A percentile compares a stretch with the other conserved stretches of the same genome.
phyloP scores from a whole-genome alignment of 1,140 invertebrate genomes.

The Thaumatotibia leucotreta region DNA sequence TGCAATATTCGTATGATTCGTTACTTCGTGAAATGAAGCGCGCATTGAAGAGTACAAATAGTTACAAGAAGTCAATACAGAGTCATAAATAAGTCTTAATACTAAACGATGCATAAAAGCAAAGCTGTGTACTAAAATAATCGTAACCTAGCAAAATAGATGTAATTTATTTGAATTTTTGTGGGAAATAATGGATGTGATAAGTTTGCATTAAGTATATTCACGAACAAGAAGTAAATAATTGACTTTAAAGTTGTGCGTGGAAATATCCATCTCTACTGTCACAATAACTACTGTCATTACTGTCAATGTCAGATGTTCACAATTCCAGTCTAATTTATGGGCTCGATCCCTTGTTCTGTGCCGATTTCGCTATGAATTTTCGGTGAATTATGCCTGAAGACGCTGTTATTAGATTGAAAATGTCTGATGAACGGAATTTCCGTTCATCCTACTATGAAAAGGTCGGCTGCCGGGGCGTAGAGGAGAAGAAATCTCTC shows the following conservation, averaged over 20 bases:
- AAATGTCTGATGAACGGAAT: constrained; percentile 84
- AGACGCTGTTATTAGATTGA: background rate
- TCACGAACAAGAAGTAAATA: background rate
- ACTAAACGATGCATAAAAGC: too few species aligned
- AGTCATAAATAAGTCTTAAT: too few species aligned
- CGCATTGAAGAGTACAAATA: background rate
- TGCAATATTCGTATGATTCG: background rate
- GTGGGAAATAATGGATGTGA: too few species aligned
- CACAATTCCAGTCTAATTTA: background rate
- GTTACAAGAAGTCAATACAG: too few species aligned
- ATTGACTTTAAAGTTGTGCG: background rate
- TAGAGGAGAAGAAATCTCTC: constrained; percentile 95
- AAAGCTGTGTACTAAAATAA: too few species aligned
- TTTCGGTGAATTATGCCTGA: background rate
- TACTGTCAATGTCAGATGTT: constrained; percentile 3
- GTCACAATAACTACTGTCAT: too few species aligned
- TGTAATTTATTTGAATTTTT: too few species aligned
- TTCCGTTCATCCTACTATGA: constrained; percentile 94
- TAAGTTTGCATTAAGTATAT: background rate
- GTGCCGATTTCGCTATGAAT: background rate
- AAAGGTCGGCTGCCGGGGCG: constrained; percentile 91
- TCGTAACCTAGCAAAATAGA: too few species aligned
- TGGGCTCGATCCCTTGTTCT: background rate
- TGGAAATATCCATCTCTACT: background rate
- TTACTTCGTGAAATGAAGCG: background rate